phyloP scores from a whole-genome alignment of 2,113 vertebrate species.

The Pituophis catenifer region DNA sequence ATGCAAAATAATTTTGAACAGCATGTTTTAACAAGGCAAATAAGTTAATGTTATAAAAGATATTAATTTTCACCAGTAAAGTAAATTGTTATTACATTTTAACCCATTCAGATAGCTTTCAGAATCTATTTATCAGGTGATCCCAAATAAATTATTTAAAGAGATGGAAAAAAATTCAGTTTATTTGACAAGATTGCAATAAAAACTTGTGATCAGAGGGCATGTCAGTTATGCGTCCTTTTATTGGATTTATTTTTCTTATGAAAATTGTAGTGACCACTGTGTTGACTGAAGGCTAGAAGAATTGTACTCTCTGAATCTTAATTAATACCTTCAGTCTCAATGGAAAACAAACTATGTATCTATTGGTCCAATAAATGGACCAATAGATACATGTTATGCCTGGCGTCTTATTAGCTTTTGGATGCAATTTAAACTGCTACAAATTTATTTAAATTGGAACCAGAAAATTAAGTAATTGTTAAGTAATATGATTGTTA shows the following conservation, averaged over 20 bases:
- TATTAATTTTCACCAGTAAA: constrained; percentile 51
- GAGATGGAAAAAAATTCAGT: constrained; percentile 72
- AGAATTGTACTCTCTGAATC: constrained; percentile 79
- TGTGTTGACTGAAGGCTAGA: constrained; percentile 77
- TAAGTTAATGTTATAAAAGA: constrained; percentile 17
- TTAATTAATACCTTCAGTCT: constrained; percentile 84
- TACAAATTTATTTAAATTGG: not conserved
- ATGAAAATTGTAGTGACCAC: constrained; percentile 74
- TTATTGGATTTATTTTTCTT: constrained; percentile 82
- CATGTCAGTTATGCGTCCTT: constrained; percentile 77
- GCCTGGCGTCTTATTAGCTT: not conserved
- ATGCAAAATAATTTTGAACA: constrained; percentile 9
- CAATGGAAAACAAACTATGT: constrained; percentile 71
- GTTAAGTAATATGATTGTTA: too few relatives aligned
- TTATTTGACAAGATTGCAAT: constrained; percentile 73
- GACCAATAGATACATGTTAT: not conserved
- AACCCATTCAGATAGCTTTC: constrained; percentile 44
- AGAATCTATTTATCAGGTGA: constrained; percentile 64
- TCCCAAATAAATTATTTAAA: constrained; percentile 48
- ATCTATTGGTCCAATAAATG: constrained; percentile 2
- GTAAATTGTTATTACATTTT: constrained; percentile 22
- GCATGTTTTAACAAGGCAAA: constrained; percentile 23
- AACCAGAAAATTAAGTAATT: too few relatives aligned
- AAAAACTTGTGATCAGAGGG: constrained; percentile 74
- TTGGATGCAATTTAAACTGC: not conserved